Conservation (phyloP, 2,797 vertebrate species). For the Microtus obscurus region DNA sequence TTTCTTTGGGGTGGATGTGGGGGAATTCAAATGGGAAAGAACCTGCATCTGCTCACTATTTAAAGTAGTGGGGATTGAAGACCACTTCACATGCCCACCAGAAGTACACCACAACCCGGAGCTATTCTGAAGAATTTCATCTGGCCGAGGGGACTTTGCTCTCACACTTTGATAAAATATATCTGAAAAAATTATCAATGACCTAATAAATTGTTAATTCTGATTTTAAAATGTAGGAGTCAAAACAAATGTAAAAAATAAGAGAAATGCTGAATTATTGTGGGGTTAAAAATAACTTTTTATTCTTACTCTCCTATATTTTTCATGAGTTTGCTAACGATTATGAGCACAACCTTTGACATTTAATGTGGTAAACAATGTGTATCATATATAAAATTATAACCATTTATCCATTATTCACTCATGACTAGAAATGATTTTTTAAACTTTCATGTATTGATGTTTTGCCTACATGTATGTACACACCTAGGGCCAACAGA, state of each 20-base stretch:
- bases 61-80: neutral
- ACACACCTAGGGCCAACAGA: neutral
- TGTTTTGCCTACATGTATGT: neutral
- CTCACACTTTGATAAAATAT: neutral
- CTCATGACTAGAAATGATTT: neutral
- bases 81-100: neutral
- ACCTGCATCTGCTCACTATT: neutral
- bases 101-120: neutral
- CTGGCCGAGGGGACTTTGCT: neutral
- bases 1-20: neutral
- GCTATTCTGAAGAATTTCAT: slow-evolving; percentile 34
- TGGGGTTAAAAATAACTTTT: neutral
- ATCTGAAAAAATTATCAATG: slow-evolving; percentile 30
- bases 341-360: neutral
- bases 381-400: slow-evolving; percentile 7
- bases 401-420: neutral
- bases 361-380: neutral
- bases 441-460: neutral
- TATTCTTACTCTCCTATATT: neutral
- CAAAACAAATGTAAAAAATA: slow-evolving; percentile 12
- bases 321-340: neutral
- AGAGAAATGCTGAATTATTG: neutral
- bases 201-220: neutral
- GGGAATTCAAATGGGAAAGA: slow-evolving; percentile 8
- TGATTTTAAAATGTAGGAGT: slow-evolving; percentile 23